Evolutionary conservation across 1,140 invertebrate species (phyloP).

Genomic region (Dendrolimus kikuchii): DNA sequence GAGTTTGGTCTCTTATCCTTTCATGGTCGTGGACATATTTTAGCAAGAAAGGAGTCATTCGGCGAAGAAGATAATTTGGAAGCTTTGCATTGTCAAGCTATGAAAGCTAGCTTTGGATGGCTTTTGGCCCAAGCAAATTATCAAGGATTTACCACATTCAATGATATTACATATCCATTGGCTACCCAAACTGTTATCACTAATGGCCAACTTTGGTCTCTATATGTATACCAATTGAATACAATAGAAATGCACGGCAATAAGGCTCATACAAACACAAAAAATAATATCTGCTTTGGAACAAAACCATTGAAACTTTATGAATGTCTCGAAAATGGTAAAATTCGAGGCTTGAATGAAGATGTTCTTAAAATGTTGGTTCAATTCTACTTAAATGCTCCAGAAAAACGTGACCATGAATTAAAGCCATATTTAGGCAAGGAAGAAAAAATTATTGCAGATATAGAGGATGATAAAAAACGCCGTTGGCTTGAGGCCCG

Average conservation of each 20-base stretch:
- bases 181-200: slow-evolving; percentile 88
- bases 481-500: slow-evolving; percentile 78
- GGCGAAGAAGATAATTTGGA: slow-evolving; percentile 73
- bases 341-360: slow-evolving; percentile 87
- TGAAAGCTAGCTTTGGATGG: slow-evolving; percentile 86
- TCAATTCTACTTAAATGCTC: slow-evolving; percentile 82
- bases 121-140: slow-evolving; percentile 85
- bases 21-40: slow-evolving; percentile 76
- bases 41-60: slow-evolving; percentile 56
- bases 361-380: slow-evolving; percentile 83
- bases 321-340: slow-evolving; percentile 80
- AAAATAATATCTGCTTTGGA: slow-evolving; percentile 88
- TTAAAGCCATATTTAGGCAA: slow-evolving; percentile 82
- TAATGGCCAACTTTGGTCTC: slow-evolving; percentile 87
- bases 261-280: slow-evolving; percentile 75
- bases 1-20: slow-evolving; percentile 85
- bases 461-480: slow-evolving; percentile 78
- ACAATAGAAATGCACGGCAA: slow-evolving; percentile 80
- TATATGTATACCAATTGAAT: slow-evolving; percentile 92
- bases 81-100: slow-evolving; percentile 79
- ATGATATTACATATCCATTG: slow-evolving; percentile 91
- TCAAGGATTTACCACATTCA: slow-evolving; percentile 90
- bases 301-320: slow-evolving; percentile 81
- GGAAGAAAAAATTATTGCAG: slow-evolving; percentile 74
- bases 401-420: slow-evolving; percentile 75